Conservation (phyloP, 2,888 invertebrate genomes). For the Philonicus albiceps region DNA sequence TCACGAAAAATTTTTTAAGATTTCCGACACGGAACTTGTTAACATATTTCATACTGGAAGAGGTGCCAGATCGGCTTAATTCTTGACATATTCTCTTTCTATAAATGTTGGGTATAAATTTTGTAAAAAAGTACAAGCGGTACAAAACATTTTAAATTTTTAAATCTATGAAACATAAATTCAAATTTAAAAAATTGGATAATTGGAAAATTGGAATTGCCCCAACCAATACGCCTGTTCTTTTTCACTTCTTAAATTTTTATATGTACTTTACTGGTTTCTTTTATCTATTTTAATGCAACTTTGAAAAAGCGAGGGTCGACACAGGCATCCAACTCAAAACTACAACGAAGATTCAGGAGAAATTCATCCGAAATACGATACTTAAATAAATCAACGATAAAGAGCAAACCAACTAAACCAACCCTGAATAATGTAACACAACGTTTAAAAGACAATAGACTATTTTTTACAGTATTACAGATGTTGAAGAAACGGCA, state of each 20-base stretch:
- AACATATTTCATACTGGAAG: not conserved
- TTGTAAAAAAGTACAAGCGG: not conserved
- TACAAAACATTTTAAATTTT: not conserved
- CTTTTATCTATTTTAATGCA: not conserved
- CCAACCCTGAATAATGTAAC: not conserved
- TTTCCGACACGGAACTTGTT: not conserved
- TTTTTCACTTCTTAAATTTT: not conserved
- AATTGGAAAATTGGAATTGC: not conserved
- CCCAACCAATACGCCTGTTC: not conserved
- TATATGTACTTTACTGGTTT: not conserved
- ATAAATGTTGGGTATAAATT: not conserved
- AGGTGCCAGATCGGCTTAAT: not conserved
- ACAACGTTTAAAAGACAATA: not conserved
- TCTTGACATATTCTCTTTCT: not conserved
- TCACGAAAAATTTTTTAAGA: too few species aligned
- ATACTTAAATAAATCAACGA: not conserved
- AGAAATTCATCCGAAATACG: not conserved
- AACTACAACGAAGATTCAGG: not conserved
- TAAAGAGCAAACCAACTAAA: not conserved
- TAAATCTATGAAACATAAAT: not conserved
- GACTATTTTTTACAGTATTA: not conserved
- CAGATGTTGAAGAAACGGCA: not conserved
- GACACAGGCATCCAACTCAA: not conserved
- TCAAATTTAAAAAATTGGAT: not conserved
- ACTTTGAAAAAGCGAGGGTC: not conserved